Evolutionary conservation across 2,888 invertebrate species (phyloP).

Genomic region (Tachina fera): DNA sequence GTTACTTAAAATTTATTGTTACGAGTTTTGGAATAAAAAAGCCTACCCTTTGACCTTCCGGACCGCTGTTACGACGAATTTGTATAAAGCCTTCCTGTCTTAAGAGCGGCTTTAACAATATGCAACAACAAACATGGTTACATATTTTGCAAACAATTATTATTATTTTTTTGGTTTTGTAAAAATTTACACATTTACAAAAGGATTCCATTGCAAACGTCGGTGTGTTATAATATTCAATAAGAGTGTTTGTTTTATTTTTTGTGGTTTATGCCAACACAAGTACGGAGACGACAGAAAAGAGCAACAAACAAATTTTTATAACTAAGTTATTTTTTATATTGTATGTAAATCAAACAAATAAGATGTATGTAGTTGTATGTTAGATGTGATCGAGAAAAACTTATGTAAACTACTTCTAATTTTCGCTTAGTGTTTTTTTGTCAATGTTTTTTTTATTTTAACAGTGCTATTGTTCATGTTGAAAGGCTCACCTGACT

Average conservation of each 20-base stretch:
- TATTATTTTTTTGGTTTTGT: constrained; percentile 36
- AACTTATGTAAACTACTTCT: constrained; percentile 6
- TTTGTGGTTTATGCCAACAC: constrained; percentile 17
- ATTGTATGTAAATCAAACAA: constrained; percentile 61
- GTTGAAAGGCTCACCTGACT: constrained; percentile 83
- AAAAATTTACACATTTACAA: constrained; percentile 30
- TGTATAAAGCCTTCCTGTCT: constrained; percentile 81
- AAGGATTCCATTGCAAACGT: constrained; percentile 39
- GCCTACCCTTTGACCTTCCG: constrained; percentile 81
- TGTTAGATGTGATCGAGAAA: constrained; percentile 38
- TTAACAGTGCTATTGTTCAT: background rate
- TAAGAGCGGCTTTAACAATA: constrained; percentile 78
- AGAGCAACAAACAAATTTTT: constrained; percentile 62
- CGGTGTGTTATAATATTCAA: background rate
- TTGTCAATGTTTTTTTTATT: constrained; percentile 4
- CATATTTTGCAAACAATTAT: constrained; percentile 21
- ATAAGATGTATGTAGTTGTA: constrained; percentile 26
- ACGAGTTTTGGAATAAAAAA: constrained; percentile 57
- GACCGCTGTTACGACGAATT: constrained; percentile 81
- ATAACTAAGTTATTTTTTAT: constrained; percentile 57
- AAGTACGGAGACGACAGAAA: constrained; percentile 54
- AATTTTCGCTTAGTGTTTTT: constrained; percentile 24
- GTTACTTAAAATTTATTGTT: constrained; percentile 35
- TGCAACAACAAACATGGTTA: constrained; percentile 19
- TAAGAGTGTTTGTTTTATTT: constrained; percentile 10